Percentiles rank a stretch among this genome's conserved stretches.
phyloP scores from a whole-genome alignment of 2,888 invertebrate genomes.

The Willowsia nigromaculata region DNA sequence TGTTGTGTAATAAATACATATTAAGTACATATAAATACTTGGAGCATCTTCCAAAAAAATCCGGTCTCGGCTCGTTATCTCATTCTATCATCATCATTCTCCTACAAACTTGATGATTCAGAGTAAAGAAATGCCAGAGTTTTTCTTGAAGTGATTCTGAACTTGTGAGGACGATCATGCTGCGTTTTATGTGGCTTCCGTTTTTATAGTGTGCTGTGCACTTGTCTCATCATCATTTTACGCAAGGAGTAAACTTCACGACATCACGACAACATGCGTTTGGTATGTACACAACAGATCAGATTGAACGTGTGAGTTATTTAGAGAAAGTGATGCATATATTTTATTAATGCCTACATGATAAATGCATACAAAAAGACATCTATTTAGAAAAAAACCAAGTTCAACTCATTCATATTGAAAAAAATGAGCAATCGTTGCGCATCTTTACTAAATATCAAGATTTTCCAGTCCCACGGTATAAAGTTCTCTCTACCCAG shows the following conservation, averaged over 20 bases:
- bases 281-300: not conserved
- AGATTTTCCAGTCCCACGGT: not conserved
- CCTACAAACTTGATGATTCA: conserved; percentile 26
- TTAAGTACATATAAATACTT: not conserved
- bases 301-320: not conserved
- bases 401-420: not conserved
- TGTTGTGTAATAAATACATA: conserved; percentile 21
- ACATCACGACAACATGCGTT: conserved; percentile 11
- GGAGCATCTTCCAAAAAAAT: conserved; percentile 6
- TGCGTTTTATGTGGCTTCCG: not conserved
- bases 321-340: not conserved
- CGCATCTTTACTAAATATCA: not conserved
- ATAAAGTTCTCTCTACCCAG: too few relatives aligned
- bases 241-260: conserved; percentile 16
- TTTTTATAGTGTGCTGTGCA: conserved; percentile 1
- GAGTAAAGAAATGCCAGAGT: conserved; percentile 6
- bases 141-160: not conserved
- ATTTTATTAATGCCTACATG: too few relatives aligned
- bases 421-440: not conserved
- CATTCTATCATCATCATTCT: conserved; percentile 18
- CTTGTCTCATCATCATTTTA: conserved; percentile 21
- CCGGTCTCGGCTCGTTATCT: conserved; percentile 50
- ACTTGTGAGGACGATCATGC: not conserved
- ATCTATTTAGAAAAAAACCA: not conserved
- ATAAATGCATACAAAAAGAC: not conserved